Evolutionary conservation across 2,113 vertebrate genomes (phyloP).

Genomic region (Centropristis striata): DNA sequence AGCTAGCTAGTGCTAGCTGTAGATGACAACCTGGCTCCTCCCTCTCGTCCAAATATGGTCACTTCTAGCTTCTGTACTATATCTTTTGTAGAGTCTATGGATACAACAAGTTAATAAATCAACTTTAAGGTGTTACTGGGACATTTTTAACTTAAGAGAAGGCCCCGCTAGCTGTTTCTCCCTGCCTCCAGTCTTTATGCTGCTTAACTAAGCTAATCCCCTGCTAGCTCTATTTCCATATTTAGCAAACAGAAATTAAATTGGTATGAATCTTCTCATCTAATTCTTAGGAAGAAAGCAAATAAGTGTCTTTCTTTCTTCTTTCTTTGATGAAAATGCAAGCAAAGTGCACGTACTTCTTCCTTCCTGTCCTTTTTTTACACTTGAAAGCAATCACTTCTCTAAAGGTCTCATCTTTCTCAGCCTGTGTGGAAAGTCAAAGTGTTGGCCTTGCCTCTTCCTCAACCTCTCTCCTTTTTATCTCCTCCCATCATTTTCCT

Average conservation of each 20-base stretch:
- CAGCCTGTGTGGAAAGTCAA: slow-evolving; percentile 40
- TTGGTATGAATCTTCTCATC: neutral
- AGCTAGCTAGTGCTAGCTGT: too few species aligned
- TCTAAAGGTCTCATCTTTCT: slow-evolving; percentile 36
- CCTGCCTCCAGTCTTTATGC: neutral
- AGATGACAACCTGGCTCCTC: too few species aligned
- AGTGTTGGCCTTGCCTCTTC: slow-evolving; percentile 22
- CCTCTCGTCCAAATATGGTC: too few species aligned
- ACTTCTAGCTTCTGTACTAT: too few species aligned
- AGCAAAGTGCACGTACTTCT: neutral
- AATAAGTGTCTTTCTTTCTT: neutral
- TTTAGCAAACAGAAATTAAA: neutral
- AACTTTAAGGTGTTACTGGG: neutral
- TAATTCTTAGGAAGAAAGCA: neutral
- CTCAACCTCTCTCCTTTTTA: slow-evolving; percentile 11
- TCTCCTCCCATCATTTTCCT: slow-evolving; percentile 42
- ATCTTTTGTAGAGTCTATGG: too few species aligned
- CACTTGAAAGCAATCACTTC: neutral
- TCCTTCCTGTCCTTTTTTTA: neutral
- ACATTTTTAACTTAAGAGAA: neutral
- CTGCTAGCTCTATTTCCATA: neutral
- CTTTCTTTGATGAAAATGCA: neutral
- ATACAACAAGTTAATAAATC: neutral
- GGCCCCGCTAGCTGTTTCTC: neutral
- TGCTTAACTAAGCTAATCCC: neutral